Evolutionary conservation across 2,888 invertebrate species (phyloP), one percentile per base, ranked within the genome.

Genomic region (Agrotis ipsilon): DNA sequence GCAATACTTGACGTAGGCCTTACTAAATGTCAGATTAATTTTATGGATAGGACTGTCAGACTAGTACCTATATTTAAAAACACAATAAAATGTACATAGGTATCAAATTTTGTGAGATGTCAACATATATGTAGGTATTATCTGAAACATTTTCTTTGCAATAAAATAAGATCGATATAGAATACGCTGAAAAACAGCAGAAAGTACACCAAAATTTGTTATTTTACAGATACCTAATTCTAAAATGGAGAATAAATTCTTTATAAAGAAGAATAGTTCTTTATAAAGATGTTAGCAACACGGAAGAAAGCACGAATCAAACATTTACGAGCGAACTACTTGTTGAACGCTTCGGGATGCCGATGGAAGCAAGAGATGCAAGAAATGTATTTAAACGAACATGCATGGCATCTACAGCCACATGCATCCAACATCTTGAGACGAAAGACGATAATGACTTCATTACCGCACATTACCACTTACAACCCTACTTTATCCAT

Each of bases 281-380:
- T 32, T 24, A 9, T 6, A 7, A 57, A 24, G 39, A 57, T 27
- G 18, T 16, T n/a, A 27, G n/a, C 9, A 60, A 39, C 9, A 16
- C 14, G 18, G 19, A 66, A 66, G 49, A 58, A 16, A 18, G 7
- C 18, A 48, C 16, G 13, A 39, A n/a, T 45, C 46, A 13, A 13
- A 21, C 18, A n/a, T 54, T 75, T 27, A 21, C 21, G 78, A 78
- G 75, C 7, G 3, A 43, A 75, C 80, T n/a, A 77, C 76, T 77
- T 77, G 76, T 77, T 79, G 76, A 77, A n/a, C 46, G 75, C 7
- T 21, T 13, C 13, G 13, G 58, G 7, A 48, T 5, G 27, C 32
- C 52, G n/a, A 6, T 43, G 58, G 13, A 46, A 1, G 19, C 52
- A 52, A 19, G 49, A 55, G 39, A 46, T 46, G 11, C 19, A 68